phyloP scores from a whole-genome alignment of 37 sponge, comb jelly and placozoan species.

The Spongilla lacustris region DNA sequence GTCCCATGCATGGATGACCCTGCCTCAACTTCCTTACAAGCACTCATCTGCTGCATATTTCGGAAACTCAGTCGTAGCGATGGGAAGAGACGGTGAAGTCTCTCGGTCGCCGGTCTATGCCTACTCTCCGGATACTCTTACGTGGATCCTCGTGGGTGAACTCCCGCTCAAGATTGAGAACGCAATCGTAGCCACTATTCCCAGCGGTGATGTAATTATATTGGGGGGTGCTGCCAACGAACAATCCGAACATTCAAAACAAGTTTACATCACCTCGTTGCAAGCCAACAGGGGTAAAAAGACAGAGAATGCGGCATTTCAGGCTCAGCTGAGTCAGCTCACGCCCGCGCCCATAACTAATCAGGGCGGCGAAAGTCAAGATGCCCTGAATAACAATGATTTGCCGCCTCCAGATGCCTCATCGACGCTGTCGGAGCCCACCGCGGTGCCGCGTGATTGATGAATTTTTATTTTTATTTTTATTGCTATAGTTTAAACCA shows the following conservation, averaged over 20 bases:
- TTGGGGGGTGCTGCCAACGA: neutral
- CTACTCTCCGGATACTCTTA: constrained; percentile 10
- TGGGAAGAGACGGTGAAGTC: neutral
- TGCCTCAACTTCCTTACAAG: neutral
- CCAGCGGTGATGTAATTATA: neutral
- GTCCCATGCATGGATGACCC: neutral
- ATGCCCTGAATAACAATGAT: too few relatives aligned
- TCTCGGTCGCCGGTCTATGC: constrained; percentile 1
- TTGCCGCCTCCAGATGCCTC: too few relatives aligned
- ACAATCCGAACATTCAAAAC: neutral
- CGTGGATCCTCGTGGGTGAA: constrained; percentile 34
- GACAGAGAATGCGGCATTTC: too few relatives aligned
- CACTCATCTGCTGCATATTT: neutral
- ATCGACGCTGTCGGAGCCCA: too few relatives aligned
- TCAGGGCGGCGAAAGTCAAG: neutral
- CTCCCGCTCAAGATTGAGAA: constrained; percentile 1
- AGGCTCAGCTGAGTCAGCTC: too few relatives aligned
- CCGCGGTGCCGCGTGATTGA: too few relatives aligned
- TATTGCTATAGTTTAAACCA: too few relatives aligned
- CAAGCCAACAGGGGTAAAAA: neutral
- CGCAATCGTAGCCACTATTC: neutral
- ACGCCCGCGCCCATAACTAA: neutral
- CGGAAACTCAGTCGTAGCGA: neutral
- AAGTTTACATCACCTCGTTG: neutral
- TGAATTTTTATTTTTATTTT: too few relatives aligned